Percentiles rank a stretch among this genome's conserved stretches.
phyloP scores from a whole-genome alignment of 2,797 vertebrate species.

The Typhlichthys subterraneus region DNA sequence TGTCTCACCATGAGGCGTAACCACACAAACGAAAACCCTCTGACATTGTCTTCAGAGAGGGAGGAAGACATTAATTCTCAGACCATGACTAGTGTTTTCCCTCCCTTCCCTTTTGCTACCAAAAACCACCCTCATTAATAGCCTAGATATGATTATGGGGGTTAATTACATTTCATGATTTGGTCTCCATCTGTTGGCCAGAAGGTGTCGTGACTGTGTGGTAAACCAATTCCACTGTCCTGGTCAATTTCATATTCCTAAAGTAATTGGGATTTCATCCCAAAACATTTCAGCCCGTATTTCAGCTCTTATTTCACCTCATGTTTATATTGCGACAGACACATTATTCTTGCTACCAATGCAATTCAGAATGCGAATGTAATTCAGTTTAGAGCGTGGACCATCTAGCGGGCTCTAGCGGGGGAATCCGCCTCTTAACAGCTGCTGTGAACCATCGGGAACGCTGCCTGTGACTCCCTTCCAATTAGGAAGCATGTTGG shows the following conservation, averaged over 20 bases:
- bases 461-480: slow-evolving; percentile 47
- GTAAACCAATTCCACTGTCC: slow-evolving; percentile 10
- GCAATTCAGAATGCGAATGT: slow-evolving; percentile 28
- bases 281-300: slow-evolving; percentile 33
- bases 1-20: slow-evolving; percentile 57
- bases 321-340: slow-evolving; percentile 27
- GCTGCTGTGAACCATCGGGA: slow-evolving; percentile 11
- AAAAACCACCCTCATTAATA: slow-evolving; percentile 19
- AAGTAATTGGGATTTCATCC: slow-evolving; percentile 45
- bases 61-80: slow-evolving; percentile 33
- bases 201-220: not conserved
- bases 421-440: slow-evolving; percentile 35
- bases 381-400: slow-evolving; percentile 30
- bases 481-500: slow-evolving; percentile 58
- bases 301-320: slow-evolving; percentile 21
- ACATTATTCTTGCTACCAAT: slow-evolving; percentile 22
- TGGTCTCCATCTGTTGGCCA: too few relatives aligned
- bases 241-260: slow-evolving; percentile 23
- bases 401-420: slow-evolving; percentile 29
- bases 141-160: not conserved
- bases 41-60: slow-evolving; percentile 49
- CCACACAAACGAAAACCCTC: slow-evolving; percentile 59
- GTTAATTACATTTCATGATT: not conserved
- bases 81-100: not conserved
- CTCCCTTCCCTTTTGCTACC: slow-evolving; percentile 13